These are phyloP conservation scores for Pluvialis apricaria DNA, from an alignment of 2,113 vertebrate genomes.

Conservation along the genomic window DNA sequence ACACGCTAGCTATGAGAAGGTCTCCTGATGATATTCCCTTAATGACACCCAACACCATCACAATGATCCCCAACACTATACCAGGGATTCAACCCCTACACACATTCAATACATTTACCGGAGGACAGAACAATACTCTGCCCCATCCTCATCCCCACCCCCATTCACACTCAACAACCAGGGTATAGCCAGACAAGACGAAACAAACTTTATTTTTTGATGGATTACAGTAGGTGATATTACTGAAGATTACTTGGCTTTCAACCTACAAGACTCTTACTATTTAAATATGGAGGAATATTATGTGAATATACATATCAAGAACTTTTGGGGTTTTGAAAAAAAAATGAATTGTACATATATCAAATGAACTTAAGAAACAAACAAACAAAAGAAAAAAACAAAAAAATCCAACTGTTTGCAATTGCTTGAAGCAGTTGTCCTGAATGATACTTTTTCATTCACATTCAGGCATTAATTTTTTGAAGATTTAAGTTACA, in stretches of 20 bases:
- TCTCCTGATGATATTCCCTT: constrained; percentile 98
- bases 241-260: constrained; percentile 81
- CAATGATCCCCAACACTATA: constrained; percentile 98
- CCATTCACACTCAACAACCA: constrained; percentile 98
- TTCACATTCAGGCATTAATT: constrained; percentile 84
- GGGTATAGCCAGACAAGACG: constrained; percentile 93
- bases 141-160: constrained; percentile 91
- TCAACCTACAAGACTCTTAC: constrained; percentile 80
- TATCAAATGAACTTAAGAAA: constrained; percentile 76
- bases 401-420: constrained; percentile 56
- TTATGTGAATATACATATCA: constrained; percentile 86
- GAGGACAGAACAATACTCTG: constrained; percentile 97
- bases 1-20: constrained; percentile 97
- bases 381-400: constrained; percentile 5
- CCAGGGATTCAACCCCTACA: constrained; percentile 93
- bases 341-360: constrained; percentile 79
- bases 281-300: constrained; percentile 84
- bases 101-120: constrained; percentile 93
- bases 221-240: constrained; percentile 78
- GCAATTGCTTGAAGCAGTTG: constrained; percentile 81
- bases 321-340: constrained; percentile 78
- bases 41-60: constrained; percentile 99
- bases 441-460: constrained; percentile 82
- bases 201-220: constrained; percentile 84
- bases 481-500: constrained; percentile 86